Base-by-base conservation (phyloP, 2,888 invertebrate species). In the Tricholauxania praeusta region DNA sequence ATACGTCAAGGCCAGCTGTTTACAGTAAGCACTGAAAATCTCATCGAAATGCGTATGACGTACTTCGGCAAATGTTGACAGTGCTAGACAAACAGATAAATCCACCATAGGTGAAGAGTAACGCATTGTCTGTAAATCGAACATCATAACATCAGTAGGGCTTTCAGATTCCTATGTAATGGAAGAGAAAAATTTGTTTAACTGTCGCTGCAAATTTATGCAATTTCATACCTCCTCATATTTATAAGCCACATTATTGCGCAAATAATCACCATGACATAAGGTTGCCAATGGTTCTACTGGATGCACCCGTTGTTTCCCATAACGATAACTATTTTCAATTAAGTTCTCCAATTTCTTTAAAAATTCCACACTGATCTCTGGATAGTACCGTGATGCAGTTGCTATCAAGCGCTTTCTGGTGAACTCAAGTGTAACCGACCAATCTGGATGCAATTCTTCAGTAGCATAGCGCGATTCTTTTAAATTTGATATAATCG, bases 91-190 rank as follows among this genome's bases (percentile, higher is more conserved):
- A 6, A 82, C 73, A 2, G 78, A 51, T 1, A 87, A 76, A 75
- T 87, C 87, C 0, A 86, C 65, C 87, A 87, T 87, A 49, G 87
- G 87, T 15, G 87, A 87, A 10, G 81, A 80, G 53, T 84, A 75
- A 1, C 85, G 81, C 57, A 87, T 73, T 0, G 87, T 87, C 78
- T 87, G 87, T 60, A 87, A 84, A 79, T 87, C 87, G 69, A 87
- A 87, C 85, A 87, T 86, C 81, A 86, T 84, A 1, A 83, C 78
- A 3, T 81, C 84, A 4, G 74, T 62, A 1, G 87, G 86, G 12
- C 69, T 53, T 6, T 74, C 76, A 10, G 74, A 32, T 39, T 76
- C 71, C 80, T 81, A 60, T 19, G 47, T 0, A 52, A 28, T 5
- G 28, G 4, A 60, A 51, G 15, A 69, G 14, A 22, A 57, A 49